These are phyloP conservation scores for Peromyscus eremicus DNA, from an alignment of 2,797 vertebrate genomes.

Conservation along the genomic window DNA sequence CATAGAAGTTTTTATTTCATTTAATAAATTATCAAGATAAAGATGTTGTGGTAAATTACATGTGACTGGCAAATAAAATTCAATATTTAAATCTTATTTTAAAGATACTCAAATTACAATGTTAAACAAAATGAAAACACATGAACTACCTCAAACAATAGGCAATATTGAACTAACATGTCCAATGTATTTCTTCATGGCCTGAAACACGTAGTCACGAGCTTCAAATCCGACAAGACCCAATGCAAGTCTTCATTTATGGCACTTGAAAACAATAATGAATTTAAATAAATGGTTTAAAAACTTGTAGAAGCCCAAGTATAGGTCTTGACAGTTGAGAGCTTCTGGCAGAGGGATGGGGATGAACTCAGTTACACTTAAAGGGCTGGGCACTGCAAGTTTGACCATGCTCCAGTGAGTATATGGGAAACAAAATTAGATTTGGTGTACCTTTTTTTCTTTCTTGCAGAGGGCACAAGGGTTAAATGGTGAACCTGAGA, in stretches of 20 bases:
- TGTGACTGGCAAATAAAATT: not conserved
- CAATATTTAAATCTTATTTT: not conserved
- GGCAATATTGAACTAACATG: not conserved
- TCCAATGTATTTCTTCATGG: not conserved
- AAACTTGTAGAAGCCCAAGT: not conserved
- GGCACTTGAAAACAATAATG: not conserved
- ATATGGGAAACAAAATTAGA: not conserved
- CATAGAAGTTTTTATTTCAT: not conserved
- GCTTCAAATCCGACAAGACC: not conserved
- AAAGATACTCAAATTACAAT: not conserved
- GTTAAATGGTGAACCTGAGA: not conserved
- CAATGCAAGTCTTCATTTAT: not conserved
- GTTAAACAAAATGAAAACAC: slow-evolving; percentile 40
- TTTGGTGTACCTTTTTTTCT: not conserved
- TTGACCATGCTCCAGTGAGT: not conserved
- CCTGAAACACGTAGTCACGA: not conserved
- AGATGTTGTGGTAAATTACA: not conserved
- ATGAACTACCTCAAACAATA: not conserved
- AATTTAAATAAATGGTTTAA: slow-evolving; percentile 1
- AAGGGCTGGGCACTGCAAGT: not conserved
- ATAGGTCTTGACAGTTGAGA: not conserved
- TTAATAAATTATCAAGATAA: slow-evolving; percentile 53
- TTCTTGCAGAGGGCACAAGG: not conserved
- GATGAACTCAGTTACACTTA: not conserved
- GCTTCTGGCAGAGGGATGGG: not conserved